phyloP scores from a whole-genome alignment of 2,888 invertebrate genomes.

The Heteropelma amictum region DNA sequence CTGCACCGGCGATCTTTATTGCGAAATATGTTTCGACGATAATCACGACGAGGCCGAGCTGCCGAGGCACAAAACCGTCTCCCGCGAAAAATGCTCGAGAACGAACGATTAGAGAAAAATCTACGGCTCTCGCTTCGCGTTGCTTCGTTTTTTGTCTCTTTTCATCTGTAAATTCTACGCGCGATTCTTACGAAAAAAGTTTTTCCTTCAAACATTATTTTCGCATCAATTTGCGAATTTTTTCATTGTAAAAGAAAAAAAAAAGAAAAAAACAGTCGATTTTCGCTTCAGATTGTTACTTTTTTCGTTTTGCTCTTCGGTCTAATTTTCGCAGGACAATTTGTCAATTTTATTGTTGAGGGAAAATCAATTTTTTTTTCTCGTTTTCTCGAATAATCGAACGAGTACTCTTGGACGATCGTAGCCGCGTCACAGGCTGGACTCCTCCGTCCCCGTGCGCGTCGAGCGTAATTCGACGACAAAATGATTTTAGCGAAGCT shows the following conservation, averaged over 20 bases:
- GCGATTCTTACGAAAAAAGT: too few relatives aligned
- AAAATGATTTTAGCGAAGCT: constrained; percentile 8
- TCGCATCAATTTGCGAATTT: too few relatives aligned
- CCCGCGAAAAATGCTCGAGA: too few relatives aligned
- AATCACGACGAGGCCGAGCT: constrained; percentile 83
- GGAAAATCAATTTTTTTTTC: background rate
- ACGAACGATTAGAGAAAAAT: constrained; percentile 10
- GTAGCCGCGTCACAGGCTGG: background rate
- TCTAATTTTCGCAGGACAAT: too few relatives aligned
- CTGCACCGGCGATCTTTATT: constrained; percentile 90
- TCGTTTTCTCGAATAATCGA: constrained; percentile 8
- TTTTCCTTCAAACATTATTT: too few relatives aligned
- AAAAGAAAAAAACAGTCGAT: too few relatives aligned
- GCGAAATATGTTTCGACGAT: constrained; percentile 86
- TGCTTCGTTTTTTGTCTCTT: background rate
- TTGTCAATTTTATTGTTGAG: background rate
- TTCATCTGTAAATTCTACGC: too few relatives aligned
- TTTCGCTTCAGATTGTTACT: too few relatives aligned
- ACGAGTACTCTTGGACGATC: constrained; percentile 26
- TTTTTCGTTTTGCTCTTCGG: too few relatives aligned
- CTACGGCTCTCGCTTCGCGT: background rate
- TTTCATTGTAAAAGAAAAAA: too few relatives aligned
- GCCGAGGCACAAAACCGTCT: constrained; percentile 64
- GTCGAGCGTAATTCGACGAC: background rate
- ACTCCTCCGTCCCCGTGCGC: too few relatives aligned